A percentile compares a stretch with the other conserved stretches of the same genome.
phyloP scores from a whole-genome alignment of 2,113 vertebrate genomes.

The Egretta garzetta region DNA sequence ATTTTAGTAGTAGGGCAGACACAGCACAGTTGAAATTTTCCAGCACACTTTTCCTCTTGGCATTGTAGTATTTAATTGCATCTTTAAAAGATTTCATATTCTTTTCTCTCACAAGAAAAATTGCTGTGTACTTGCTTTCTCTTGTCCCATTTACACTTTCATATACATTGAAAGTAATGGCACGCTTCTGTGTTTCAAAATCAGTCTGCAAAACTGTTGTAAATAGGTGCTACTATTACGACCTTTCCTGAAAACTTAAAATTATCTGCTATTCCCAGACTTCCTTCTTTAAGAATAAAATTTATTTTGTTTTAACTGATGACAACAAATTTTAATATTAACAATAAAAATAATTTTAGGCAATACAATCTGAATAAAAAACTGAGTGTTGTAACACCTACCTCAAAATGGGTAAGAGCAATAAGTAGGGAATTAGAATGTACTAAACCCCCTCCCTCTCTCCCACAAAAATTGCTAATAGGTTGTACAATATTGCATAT shows the following conservation, averaged over 20 bases:
- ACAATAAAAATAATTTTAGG: neutral
- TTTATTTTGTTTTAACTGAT: neutral
- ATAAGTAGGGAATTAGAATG: neutral
- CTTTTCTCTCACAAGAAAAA: neutral
- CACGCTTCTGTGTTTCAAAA: neutral
- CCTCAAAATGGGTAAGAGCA: neutral
- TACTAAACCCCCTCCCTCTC: accelerated
- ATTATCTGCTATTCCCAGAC: neutral
- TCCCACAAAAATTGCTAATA: neutral
- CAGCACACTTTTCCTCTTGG: neutral
- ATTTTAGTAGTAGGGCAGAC: neutral
- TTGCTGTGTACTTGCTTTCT: neutral
- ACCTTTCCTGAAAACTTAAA: neutral
- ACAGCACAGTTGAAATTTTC: neutral
- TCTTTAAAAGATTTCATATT: neutral
- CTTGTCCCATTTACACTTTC: neutral
- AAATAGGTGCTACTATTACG: neutral
- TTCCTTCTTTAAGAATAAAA: neutral
- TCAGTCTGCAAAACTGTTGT: neutral
- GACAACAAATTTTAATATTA: neutral
- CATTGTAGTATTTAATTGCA: neutral
- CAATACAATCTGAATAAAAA: neutral
- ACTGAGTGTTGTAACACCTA: neutral
- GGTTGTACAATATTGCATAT: neutral
- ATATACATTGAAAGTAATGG: neutral